Evolutionary conservation across 2,797 vertebrate genomes (phyloP).

Genomic region (Phrynocephalus forsythii): DNA sequence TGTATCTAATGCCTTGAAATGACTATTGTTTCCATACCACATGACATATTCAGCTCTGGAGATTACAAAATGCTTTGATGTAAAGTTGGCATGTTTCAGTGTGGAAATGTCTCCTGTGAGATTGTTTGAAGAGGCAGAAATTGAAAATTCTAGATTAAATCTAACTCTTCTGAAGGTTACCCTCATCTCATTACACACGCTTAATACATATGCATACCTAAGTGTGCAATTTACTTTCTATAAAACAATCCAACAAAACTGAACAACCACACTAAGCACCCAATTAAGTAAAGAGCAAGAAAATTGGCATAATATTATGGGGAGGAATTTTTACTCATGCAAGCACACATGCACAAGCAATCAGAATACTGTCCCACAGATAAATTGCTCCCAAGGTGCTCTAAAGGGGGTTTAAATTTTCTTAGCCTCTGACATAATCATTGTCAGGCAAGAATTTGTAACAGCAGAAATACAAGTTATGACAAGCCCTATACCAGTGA

Average conservation of each 20-base stretch:
- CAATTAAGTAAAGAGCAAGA: background rate
- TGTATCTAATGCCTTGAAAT: background rate
- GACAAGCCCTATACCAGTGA: background rate
- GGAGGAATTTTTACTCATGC: too few species aligned
- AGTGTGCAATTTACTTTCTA: background rate
- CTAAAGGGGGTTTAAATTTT: background rate
- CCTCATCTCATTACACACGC: background rate
- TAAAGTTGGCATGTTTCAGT: background rate
- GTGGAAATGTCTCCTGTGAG: background rate
- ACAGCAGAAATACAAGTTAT: background rate
- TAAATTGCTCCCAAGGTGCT: background rate
- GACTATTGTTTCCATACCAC: background rate
- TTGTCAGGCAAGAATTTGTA: background rate
- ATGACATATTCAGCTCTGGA: background rate
- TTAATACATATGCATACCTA: background rate
- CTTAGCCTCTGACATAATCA: background rate
- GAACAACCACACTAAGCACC: too few species aligned
- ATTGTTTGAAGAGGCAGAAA: background rate
- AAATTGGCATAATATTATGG: background rate
- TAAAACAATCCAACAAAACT: background rate
- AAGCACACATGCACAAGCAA: too few species aligned
- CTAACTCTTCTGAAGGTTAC: background rate
- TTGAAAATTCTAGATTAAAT: background rate
- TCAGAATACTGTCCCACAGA: background rate
- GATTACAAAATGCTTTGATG: background rate